Evolutionary conservation across 2,113 vertebrate genomes (phyloP), one percentile per base, ranked within the genome.

Genomic region (Rhagologus leucostigma): DNA sequence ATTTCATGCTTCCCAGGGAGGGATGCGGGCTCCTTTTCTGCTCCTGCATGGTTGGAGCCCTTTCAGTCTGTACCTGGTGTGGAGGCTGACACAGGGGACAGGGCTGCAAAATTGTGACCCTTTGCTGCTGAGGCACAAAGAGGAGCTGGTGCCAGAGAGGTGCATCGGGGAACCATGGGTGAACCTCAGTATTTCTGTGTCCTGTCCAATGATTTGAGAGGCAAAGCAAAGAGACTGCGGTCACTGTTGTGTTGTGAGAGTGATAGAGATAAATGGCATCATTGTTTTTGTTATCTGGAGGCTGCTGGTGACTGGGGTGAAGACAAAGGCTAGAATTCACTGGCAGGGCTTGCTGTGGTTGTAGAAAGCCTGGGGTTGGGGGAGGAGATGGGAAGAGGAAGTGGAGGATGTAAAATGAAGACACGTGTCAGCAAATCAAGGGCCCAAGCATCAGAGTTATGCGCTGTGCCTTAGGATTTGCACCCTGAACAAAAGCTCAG

Each of bases 301-400:
- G 88, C 65, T 83, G 78, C 90, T 94, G 89, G 87, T 76, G 63
- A 13, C 86, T 77, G 88, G 86, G 64, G 57, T 42, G 77, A 84
- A 71, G n/a, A 97, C 95, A 96, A 97, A 92, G 87, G 79, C 59
- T 26, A 18, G 76, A 55, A 96, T 96, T 97, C 95, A 96, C 68
- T 94, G 10, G 1, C 26, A 39, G 82, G 73, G 69, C 82, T 91
- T 85, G 71, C 82, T 75, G 39, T 3, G 6, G 59, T 42, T 84
- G 84, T 90, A 47, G 89, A 70, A 80, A 63, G 84, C 78, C 67
- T 37, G 78, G 55, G 37, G 11, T 3, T 29, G 37, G 60, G 86
- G 60, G 30, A 90, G 71, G 62, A 90, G 89, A 64, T 55, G 37
- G 71, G 39, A 68, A 93, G 53, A 84, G 93, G 95, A 94, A 91